Evolutionary conservation across 1,140 invertebrate species (phyloP).

Genomic region (Oreohelix idahoensis): DNA sequence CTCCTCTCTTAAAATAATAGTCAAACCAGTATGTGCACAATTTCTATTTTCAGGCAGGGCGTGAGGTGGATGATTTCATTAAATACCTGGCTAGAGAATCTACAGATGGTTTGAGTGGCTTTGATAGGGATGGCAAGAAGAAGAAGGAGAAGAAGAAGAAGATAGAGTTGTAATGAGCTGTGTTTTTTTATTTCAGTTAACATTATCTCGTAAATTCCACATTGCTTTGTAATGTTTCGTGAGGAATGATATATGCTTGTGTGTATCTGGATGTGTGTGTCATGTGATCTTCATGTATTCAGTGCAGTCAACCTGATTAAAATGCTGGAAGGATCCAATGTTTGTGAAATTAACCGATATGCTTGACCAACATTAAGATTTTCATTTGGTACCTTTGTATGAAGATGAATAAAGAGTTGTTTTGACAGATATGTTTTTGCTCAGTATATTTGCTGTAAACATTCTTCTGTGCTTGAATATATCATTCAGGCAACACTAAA

Average conservation of each 20-base stretch:
- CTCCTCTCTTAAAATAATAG: no score
- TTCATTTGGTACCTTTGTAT: no score
- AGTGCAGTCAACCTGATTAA: not conserved
- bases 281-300: not conserved
- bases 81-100: conserved; percentile 96
- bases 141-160: conserved; percentile 76
- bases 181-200: not conserved
- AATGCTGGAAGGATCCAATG: no score
- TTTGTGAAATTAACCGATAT: no score
- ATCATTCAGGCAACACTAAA: not conserved
- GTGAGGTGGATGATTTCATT: conserved; percentile 94
- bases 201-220: not conserved
- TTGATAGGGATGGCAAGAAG: conserved; percentile 88
- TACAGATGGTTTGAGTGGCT: conserved; percentile 90
- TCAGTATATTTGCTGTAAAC: not conserved
- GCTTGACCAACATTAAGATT: no score
- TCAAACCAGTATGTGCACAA: no score
- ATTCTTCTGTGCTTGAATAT: not conserved
- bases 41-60: conserved; percentile 81
- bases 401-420: not conserved
- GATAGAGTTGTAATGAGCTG: conserved; percentile 29
- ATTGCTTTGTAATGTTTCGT: not conserved
- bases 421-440: not conserved
- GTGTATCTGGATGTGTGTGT: not conserved
- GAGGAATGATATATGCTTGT: not conserved